phyloP scores from a whole-genome alignment of 2,888 invertebrate species.

The Colletes collaris region DNA sequence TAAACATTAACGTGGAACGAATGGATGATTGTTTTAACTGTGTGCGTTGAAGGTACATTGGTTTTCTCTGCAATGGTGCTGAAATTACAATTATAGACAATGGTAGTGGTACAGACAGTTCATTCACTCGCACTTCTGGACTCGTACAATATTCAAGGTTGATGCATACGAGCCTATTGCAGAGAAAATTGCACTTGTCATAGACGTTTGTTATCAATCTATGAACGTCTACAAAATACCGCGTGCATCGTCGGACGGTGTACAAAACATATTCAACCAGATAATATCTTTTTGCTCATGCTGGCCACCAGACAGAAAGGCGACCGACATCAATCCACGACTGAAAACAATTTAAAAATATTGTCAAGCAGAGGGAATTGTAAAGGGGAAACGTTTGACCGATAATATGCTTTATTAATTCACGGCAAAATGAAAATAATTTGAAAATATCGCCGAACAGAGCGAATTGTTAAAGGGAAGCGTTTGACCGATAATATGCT shows the following conservation, averaged over 20 bases:
- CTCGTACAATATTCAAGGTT: background rate
- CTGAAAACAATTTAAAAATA: conserved; percentile 26
- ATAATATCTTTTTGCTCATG: background rate
- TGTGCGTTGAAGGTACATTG: background rate
- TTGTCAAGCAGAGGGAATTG: background rate
- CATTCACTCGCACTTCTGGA: background rate
- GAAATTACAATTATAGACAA: background rate
- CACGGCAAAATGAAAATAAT: conserved; percentile 19
- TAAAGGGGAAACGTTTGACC: background rate
- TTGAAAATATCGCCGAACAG: background rate
- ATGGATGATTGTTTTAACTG: background rate
- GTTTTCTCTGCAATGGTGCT: background rate
- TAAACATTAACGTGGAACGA: background rate
- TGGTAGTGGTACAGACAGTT: conserved; percentile 6
- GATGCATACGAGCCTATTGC: background rate
- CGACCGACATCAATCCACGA: conserved; percentile 12
- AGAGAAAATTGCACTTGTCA: background rate
- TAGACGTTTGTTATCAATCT: background rate
- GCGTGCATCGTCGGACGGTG: background rate
- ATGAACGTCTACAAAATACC: conserved; percentile 18
- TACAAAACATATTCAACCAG: conserved; percentile 3
- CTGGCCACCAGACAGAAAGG: background rate
- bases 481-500: conserved; percentile 22
- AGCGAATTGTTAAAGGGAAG: background rate
- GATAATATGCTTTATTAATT: conserved; percentile 25